These are phyloP conservation scores for Sterna hirundo DNA, from an alignment of 2,113 vertebrate genomes.

Conservation along the genomic window DNA sequence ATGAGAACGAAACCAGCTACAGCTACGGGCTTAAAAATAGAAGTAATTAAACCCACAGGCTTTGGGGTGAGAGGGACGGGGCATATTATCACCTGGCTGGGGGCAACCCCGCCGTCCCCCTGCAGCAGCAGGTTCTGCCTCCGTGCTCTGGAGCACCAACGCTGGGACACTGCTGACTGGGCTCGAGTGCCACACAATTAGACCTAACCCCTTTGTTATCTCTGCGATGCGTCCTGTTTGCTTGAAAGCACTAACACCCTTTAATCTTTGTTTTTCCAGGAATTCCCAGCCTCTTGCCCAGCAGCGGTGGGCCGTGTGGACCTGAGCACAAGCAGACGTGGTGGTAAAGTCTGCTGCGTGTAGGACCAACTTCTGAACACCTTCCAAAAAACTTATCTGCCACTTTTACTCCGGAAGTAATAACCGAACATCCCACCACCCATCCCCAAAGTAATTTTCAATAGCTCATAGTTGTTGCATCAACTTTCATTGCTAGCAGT, in stretches of 20 bases:
- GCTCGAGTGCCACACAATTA: not conserved
- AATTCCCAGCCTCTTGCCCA: not conserved
- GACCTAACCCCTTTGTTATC: not conserved
- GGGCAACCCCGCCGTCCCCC: not conserved
- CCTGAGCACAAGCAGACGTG: not conserved
- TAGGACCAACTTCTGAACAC: not conserved
- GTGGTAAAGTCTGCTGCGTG: not conserved
- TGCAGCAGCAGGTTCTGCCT: not conserved
- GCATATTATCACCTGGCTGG: not conserved
- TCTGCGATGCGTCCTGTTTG: not conserved
- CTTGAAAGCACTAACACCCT: not conserved
- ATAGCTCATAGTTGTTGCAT: not conserved
- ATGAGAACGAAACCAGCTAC: not conserved
- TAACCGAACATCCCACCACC: not conserved
- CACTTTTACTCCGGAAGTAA: not conserved
- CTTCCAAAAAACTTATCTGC: not conserved
- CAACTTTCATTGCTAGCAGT: not conserved
- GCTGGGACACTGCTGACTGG: not conserved
- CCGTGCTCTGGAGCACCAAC: not conserved
- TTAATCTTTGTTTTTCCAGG: not conserved
- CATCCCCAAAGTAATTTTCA: not conserved
- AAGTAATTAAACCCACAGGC: not conserved
- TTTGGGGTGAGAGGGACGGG: not conserved
- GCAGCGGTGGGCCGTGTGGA: not conserved
- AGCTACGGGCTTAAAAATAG: not conserved